Base-by-base conservation (phyloP, 1,140 invertebrate species). In the Halictus rubicundus region DNA sequence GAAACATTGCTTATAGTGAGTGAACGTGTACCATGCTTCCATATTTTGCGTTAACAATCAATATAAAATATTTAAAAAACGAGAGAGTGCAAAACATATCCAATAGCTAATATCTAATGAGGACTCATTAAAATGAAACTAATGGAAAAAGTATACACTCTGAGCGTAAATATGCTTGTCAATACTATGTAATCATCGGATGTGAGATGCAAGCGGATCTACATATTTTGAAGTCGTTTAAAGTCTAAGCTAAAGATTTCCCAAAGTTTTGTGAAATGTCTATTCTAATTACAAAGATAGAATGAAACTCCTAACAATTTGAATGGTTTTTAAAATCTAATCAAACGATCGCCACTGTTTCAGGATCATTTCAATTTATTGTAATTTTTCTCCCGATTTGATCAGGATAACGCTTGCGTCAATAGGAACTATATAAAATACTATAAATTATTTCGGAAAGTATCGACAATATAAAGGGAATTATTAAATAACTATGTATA, bases 211-310 rank as follows among this genome's bases (percentile, higher is more conserved):
- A 66, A 66, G 54, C 39, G 19, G 75, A 52, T 80, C 54, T 75
- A 21, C 65, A 68, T 39, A 21, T n/a, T 80, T 52, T 73, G 21
- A n/a, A 57, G 27, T 23, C 32, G 27, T 19, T 46, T 52, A 59
- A 64, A 59, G 49, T 60, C 37, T 75, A 75, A 5, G 14, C 27
- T 80, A 75, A 10, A 39, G 5, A 68, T 68, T n/a, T 46, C 39
- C 25, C 25, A 39, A 27, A 68, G 10, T 49, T 39, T 27, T 46
- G 57, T 65, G n/a, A 49, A 73, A 39, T 25, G 57, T 66, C 39
- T 73, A 79, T 79, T 16, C 19, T 59, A 73, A 79, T 59, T 52
- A 79, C 25, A 59, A 65, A 73, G 42, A 16, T 72, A 78, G 32
- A 72, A 65, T 78, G 32, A 79, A 65, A 27, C 8, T 73, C 23